Evolutionary conservation across 2,113 vertebrate species (phyloP).

Genomic region (Seriola aureovittata): DNA sequence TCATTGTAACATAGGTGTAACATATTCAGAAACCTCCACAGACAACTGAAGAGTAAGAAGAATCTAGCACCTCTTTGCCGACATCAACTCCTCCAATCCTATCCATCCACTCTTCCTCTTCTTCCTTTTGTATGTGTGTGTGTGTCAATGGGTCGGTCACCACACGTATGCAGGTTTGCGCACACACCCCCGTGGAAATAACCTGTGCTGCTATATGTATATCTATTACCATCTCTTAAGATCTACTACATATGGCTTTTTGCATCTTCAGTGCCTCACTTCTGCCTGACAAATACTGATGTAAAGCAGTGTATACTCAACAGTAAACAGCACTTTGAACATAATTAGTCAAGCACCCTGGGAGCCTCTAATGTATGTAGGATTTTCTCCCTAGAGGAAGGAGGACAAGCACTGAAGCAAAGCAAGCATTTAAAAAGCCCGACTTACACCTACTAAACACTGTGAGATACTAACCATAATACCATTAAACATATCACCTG

Average conservation of each 20-base stretch:
- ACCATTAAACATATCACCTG: not conserved
- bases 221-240: too few relatives aligned
- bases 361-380: not conserved
- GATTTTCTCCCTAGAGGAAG: not conserved
- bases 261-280: not conserved
- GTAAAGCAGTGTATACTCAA: not conserved
- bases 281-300: not conserved
- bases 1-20: conserved; percentile 6
- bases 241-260: not conserved
- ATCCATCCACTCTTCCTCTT: conserved; percentile 22
- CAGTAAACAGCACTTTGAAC: not conserved
- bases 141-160: not conserved
- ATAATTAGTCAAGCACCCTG: not conserved
- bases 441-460: not conserved
- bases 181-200: not conserved
- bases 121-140: not conserved
- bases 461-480: not conserved
- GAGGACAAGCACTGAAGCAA: not conserved
- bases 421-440: not conserved
- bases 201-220: not conserved
- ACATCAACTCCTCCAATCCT: conserved; percentile 33
- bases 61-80: conserved; percentile 26
- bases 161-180: not conserved
- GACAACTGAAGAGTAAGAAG: conserved; percentile 1
- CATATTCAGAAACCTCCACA: not conserved